phyloP scores from a whole-genome alignment of 2,113 vertebrate genomes.

The Gambusia affinis region DNA sequence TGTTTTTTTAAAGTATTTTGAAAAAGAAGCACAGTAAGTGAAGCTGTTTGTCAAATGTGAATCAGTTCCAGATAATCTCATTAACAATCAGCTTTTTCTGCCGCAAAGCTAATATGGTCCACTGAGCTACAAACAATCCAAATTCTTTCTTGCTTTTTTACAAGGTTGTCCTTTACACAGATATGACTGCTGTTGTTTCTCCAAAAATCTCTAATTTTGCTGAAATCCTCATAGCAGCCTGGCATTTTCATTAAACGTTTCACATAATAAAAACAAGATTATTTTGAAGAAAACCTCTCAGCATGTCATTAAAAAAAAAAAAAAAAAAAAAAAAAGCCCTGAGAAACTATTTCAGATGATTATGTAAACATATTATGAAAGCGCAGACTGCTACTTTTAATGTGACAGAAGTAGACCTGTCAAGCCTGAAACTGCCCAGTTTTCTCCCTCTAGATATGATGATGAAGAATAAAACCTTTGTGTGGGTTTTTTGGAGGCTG shows the following conservation, averaged over 20 bases:
- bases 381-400: constrained; percentile 11
- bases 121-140: neutral
- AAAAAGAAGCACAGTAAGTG: no score
- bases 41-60: no score
- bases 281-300: neutral
- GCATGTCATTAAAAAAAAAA: constrained; percentile 33
- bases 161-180: neutral
- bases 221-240: neutral
- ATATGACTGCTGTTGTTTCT: neutral
- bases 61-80: neutral
- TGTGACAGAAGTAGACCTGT: neutral
- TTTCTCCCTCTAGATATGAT: neutral
- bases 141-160: neutral
- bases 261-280: neutral
- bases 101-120: neutral
- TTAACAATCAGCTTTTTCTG: neutral
- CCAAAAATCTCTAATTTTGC: neutral
- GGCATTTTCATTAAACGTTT: constrained; percentile 22
- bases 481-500: neutral
- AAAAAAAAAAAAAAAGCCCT: neutral
- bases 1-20: no score
- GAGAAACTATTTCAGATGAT: constrained; percentile 5
- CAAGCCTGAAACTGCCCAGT: neutral
- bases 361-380: constrained; percentile 8
- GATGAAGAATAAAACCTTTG: constrained; percentile 1